phyloP scores from a whole-genome alignment of 2,113 vertebrate genomes.

The Trematomus loennbergii region DNA sequence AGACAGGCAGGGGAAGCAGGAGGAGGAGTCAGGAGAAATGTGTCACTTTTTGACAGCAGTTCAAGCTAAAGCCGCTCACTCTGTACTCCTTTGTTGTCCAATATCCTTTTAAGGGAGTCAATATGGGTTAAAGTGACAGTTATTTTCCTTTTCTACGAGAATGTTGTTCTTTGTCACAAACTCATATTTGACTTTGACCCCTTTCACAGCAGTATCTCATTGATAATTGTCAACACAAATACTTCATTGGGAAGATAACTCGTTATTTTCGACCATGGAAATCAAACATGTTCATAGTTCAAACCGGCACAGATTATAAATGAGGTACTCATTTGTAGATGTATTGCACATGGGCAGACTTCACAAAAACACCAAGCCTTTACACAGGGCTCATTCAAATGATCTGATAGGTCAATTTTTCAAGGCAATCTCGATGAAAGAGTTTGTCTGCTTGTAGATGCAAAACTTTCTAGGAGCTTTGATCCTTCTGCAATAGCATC shows the following conservation, averaged over 20 bases:
- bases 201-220: neutral
- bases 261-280: neutral
- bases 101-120: neutral
- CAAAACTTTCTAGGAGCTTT: neutral
- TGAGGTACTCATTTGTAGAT: neutral
- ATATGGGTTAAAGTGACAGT: neutral
- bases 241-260: no score
- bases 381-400: neutral
- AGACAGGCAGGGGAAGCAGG: neutral
- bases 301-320: neutral
- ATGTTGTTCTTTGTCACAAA: neutral
- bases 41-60: constrained; percentile 27
- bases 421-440: neutral
- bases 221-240: neutral
- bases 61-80: neutral
- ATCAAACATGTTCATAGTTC: neutral
- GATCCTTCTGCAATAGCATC: neutral
- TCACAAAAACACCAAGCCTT: neutral
- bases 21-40: constrained; percentile 5
- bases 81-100: constrained; percentile 2
- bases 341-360: neutral
- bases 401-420: neutral
- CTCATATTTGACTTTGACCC: neutral
- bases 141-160: neutral
- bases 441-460: neutral